These are phyloP conservation scores for Mycteria americana DNA, from an alignment of 2,797 vertebrate species.

Conservation along the genomic window DNA sequence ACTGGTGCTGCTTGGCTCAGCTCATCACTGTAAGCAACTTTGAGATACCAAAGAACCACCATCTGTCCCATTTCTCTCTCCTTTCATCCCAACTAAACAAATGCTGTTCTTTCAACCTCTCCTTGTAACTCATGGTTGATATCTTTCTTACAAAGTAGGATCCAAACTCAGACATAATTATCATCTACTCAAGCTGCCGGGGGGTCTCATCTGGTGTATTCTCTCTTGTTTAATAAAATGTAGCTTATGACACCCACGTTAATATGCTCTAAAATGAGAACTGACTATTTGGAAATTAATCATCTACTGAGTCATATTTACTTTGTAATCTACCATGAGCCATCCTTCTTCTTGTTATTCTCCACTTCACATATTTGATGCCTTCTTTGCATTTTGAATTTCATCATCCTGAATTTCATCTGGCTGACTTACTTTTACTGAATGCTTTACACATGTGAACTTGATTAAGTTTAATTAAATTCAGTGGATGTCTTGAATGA, in stretches of 20 bases:
- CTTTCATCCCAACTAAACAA: background rate
- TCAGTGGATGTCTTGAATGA: background rate
- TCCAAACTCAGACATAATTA: background rate
- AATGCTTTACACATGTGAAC: background rate
- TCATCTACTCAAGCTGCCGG: background rate
- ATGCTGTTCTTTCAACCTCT: background rate
- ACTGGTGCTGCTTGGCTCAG: background rate
- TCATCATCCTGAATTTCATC: background rate
- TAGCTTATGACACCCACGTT: background rate
- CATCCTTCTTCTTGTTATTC: background rate
- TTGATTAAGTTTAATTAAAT: conserved; percentile 2
- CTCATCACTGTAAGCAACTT: background rate
- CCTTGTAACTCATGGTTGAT: background rate
- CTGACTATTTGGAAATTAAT: background rate
- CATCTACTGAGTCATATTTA: background rate
- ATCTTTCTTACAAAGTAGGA: background rate
- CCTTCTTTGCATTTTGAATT: background rate
- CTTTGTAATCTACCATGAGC: background rate
- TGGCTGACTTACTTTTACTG: background rate
- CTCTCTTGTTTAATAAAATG: background rate
- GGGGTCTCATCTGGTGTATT: background rate
- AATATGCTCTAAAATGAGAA: background rate
- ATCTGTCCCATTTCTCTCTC: background rate
- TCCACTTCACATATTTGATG: background rate
- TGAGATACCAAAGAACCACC: background rate